These are phyloP conservation scores for Luehdorfia chinensis DNA, from an alignment of 1,140 invertebrate genomes.

Conservation along the genomic window DNA sequence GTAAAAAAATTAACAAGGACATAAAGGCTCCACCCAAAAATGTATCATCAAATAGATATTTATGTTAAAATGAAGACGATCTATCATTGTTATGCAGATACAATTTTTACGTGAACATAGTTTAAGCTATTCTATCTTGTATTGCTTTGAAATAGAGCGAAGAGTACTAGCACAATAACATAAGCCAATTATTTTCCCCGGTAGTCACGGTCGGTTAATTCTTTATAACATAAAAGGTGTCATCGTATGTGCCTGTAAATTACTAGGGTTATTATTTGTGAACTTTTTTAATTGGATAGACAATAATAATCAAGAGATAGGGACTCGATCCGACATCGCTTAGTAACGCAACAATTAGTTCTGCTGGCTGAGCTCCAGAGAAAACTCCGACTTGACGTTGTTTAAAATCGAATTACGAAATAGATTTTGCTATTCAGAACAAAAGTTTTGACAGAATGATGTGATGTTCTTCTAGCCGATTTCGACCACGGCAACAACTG, in stretches of 20 bases:
- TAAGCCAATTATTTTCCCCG: not conserved
- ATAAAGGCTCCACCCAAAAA: conserved; percentile 15
- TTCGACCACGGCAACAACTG: too few species aligned
- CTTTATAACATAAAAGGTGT: conserved; percentile 11
- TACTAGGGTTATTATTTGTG: conserved; percentile 4
- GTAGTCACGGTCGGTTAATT: conserved; percentile 14
- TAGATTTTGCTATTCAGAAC: not conserved
- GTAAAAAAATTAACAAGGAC: conserved; percentile 11
- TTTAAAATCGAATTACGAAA: not conserved
- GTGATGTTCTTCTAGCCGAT: too few species aligned
- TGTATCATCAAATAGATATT: conserved; percentile 18
- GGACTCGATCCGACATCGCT: too few species aligned
- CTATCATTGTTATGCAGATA: conserved; percentile 14
- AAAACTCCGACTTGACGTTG: not conserved
- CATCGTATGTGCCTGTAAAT: conserved; percentile 9
- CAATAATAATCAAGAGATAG: not conserved
- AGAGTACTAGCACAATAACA: not conserved
- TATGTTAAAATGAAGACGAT: conserved; percentile 16
- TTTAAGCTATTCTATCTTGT: not conserved
- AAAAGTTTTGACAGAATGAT: too few species aligned
- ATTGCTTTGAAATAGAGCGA: not conserved
- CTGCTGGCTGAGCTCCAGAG: not conserved
- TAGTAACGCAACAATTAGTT: conserved; percentile 7
- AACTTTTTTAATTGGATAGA: conserved; percentile 10
- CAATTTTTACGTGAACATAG: not conserved